These are phyloP conservation scores for Eleginops maclovinus DNA, from an alignment of 2,113 vertebrate species.

Conservation along the genomic window DNA sequence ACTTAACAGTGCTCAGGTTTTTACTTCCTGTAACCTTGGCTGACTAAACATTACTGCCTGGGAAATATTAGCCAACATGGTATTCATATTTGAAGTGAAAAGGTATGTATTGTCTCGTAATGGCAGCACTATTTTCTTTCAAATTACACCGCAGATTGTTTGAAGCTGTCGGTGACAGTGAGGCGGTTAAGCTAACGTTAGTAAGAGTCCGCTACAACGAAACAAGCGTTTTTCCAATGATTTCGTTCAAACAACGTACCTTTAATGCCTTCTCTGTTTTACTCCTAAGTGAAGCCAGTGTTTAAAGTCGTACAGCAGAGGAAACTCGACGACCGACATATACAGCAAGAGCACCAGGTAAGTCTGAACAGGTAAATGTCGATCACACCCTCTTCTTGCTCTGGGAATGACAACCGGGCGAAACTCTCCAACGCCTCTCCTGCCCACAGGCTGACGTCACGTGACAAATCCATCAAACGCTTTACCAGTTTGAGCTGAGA, in stretches of 20 bases:
- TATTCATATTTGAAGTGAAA: not conserved
- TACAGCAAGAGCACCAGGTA: constrained; percentile 37
- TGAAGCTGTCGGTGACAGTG: constrained; percentile 18
- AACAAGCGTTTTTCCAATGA: constrained; percentile 42
- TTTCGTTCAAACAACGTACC: constrained; percentile 56
- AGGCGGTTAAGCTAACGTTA: constrained; percentile 49
- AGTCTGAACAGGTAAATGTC: constrained; percentile 67
- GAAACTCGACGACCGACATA: constrained; percentile 38
- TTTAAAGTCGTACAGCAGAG: constrained; percentile 23
- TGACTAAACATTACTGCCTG: not conserved
- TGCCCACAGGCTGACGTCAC: constrained; percentile 65
- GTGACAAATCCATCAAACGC: constrained; percentile 49
- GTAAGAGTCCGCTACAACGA: constrained; percentile 13
- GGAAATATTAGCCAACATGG: not conserved
- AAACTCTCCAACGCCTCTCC: constrained; percentile 55
- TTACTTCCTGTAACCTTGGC: constrained; percentile 56
- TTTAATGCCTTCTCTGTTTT: constrained; percentile 69
- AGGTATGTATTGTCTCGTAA: not conserved
- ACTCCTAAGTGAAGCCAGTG: constrained; percentile 69
- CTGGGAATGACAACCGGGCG: constrained; percentile 64
- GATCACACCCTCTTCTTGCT: constrained; percentile 73
- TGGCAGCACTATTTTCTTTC: not conserved
- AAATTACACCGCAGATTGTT: not conserved
- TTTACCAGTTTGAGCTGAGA: constrained; percentile 18
- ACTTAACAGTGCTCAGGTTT: constrained; percentile 12